Evolutionary conservation across 2,797 vertebrate species (phyloP), one percentile per base, ranked within the genome.

Genomic region (Dendrocincla tyrannina): DNA sequence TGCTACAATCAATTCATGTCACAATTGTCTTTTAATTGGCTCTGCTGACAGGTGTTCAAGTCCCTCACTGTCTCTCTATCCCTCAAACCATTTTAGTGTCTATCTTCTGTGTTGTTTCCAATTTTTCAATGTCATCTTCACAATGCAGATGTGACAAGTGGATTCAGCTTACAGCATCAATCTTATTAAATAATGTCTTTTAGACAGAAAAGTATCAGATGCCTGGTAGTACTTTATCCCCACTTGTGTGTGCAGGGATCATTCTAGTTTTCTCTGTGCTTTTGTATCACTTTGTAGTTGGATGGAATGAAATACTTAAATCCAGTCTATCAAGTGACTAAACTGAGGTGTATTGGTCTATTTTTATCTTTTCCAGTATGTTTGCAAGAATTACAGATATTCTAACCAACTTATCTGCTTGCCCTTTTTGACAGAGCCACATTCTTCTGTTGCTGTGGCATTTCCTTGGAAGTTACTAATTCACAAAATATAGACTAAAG

Each of bases 41-140:
- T 69, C 4, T 59, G 47, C 42, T 90, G 85, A 95, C 77, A 88
- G 55, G 35, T 76, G 18, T 58, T 88, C 37, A 64, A 56, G 46
- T 47, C 53, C 46, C 39, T 81, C 62, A 39, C 68, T 85, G 62
- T 81, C 60, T 93, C 35, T 64, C 32, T 22, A n/a, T 39, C 53
- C 28, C 39, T 90, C 79, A 88, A 89, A 85, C n/a, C 30, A 74
- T 85, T 88, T 89, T 7, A 39, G 32, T 35, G 52, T 73, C 81
- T 56, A 15, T 93, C 56, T 79, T 76, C 33, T 35, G 32, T 59
- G 60, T 23, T 80, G 32, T 72, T 85, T 67, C 68, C 56, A 42
- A 74, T 85, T 83, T 85, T 82, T 93, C 78, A 85, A 8, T 80
- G 89, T 80, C 58, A 68, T 76, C 91, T 89, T 82, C 47, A 75